Conservation (phyloP, 2,888 invertebrate species). For the Trissonchulus latispiculum region DNA sequence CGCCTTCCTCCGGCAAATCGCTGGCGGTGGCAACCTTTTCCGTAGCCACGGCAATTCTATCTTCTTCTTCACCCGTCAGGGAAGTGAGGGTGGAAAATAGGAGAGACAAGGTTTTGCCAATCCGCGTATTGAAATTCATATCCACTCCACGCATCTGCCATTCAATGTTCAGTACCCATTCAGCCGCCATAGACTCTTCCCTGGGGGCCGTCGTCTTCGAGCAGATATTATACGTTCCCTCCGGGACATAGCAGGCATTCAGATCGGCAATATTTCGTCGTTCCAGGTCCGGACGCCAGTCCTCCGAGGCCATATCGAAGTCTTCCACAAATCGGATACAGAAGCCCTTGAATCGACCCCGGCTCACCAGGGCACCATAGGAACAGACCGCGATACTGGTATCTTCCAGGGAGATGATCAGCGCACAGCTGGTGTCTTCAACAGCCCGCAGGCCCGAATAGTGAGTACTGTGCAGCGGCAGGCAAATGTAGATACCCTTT, state of each 20-base stretch:
- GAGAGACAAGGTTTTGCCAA: slow-evolving; percentile 65
- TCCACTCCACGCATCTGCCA: slow-evolving; percentile 90
- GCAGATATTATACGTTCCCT: slow-evolving; percentile 95
- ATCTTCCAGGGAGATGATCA: slow-evolving; percentile 86
- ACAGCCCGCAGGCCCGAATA: not conserved
- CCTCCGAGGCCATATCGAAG: slow-evolving; percentile 48
- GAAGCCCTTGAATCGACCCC: slow-evolving; percentile 64
- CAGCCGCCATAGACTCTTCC: slow-evolving; percentile 57
- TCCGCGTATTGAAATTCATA: slow-evolving; percentile 28
- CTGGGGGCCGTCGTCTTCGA: slow-evolving; percentile 49
- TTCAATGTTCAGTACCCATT: slow-evolving; percentile 93
- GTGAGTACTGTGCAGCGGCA: slow-evolving; percentile 33
- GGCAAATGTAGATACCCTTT: slow-evolving; percentile 40
- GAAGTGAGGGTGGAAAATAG: slow-evolving; percentile 89
- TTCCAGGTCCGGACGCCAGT: slow-evolving; percentile 27
- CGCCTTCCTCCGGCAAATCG: not conserved
- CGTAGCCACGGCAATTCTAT: slow-evolving; percentile 50
- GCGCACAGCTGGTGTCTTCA: slow-evolving; percentile 62
- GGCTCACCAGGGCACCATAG: slow-evolving; percentile 86
- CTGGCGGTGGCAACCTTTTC: not conserved
- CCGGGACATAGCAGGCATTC: slow-evolving; percentile 79
- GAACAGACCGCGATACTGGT: slow-evolving; percentile 93
- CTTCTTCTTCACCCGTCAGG: slow-evolving; percentile 73
- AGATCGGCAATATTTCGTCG: slow-evolving; percentile 35
- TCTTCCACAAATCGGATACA: slow-evolving; percentile 92